Evolutionary conservation across 2,888 invertebrate species (phyloP).

Genomic region (Heteromyza rotundicornis): DNA sequence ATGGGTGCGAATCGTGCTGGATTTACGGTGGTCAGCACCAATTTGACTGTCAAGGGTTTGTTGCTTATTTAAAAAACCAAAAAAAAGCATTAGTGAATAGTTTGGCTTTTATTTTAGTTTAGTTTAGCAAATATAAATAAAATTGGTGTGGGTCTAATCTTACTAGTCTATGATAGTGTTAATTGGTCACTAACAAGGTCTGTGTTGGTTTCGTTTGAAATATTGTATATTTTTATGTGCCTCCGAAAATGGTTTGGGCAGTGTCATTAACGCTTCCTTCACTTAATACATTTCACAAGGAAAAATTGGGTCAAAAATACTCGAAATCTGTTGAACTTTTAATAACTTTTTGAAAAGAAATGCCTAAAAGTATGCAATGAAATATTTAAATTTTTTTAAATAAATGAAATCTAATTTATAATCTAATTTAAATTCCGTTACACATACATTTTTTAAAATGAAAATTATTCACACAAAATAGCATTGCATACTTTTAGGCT

Average conservation of each 20-base stretch:
- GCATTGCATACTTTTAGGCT: constrained; percentile 19
- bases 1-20: constrained; percentile 71
- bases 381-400: background rate
- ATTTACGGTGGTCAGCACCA: constrained; percentile 58
- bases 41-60: constrained; percentile 60
- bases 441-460: too few relatives aligned
- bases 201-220: background rate
- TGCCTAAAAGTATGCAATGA: too few relatives aligned
- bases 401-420: too few relatives aligned
- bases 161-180: background rate
- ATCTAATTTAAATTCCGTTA: too few relatives aligned
- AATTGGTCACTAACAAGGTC: background rate
- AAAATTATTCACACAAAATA: background rate
- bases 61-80: constrained; percentile 22
- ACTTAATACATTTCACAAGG: too few relatives aligned
- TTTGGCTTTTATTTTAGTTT: too few relatives aligned
- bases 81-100: background rate
- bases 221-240: constrained; percentile 16
- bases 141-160: background rate
- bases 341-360: too few relatives aligned
- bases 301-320: too few relatives aligned
- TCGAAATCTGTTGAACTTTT: background rate
- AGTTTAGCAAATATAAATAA: background rate
- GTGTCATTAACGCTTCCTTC: too few relatives aligned
- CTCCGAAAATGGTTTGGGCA: too few relatives aligned